Base-by-base conservation (phyloP, 2,113 vertebrate genomes). In the Oncorhynchus gorbuscha region DNA sequence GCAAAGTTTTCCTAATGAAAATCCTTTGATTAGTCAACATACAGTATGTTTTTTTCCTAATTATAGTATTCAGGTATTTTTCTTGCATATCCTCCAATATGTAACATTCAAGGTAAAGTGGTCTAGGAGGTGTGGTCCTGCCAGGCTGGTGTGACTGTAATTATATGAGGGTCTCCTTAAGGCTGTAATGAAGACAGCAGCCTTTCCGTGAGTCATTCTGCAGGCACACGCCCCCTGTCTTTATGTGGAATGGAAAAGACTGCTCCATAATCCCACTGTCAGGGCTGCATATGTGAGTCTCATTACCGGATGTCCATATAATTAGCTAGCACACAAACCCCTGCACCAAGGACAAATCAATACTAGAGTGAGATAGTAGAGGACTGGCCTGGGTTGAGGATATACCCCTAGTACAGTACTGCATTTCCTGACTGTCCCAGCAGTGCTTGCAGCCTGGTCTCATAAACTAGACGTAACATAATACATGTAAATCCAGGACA, bases 61-160 rank as follows among this genome's bases (percentile, higher is more conserved):
- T 70, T 45, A 1, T 48, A 45, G 48, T n/a, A n/a, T 7, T 30
- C 39, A 45, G 68, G 20, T 32, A 39, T 48, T 55, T 35, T 18
- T 49, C 4, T 70, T 49, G 5, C 20, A 13, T 48, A 16, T 9
- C 4, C 12, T 45, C 11, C 22, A 65, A 8, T 66, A 26, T 49
- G 13, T 62, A 45, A 5, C 30, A 24, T 45, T 30, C 12, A n/a
- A 73, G 12, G n/a, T 39, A 45, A 20, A 58, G 4, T 65, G 59
- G 20, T 68, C 61, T 32, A 18, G 7, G 28, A 69, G 30, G 64
- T 35, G 30, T 51, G 30, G 14, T 65, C 58, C 45, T 64, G 72
- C 82, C 78, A 78, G 69, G 66, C 30, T 26, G 24, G 65, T 51
- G 75, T 73, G 55, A 35, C 68, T 73, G 12, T 76, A 78, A 78